A percentile compares a stretch with the other conserved stretches of the same genome.
phyloP scores from a whole-genome alignment of 2,797 vertebrate genomes.

The Dermochelys coriacea region DNA sequence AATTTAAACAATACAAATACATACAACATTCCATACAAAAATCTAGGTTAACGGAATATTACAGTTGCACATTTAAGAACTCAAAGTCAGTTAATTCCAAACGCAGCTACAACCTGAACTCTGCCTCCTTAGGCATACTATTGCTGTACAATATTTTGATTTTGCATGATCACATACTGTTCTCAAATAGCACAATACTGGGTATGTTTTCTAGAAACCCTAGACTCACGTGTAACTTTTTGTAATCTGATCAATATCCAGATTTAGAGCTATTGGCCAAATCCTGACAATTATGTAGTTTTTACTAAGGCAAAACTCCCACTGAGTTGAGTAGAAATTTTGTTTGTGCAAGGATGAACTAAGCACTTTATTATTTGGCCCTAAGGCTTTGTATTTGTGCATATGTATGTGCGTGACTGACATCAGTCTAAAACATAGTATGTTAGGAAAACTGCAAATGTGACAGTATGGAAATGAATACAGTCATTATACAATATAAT shows the following conservation, averaged over 20 bases:
- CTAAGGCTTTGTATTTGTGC: not conserved
- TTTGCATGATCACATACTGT: not conserved
- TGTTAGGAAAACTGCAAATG: slow-evolving; percentile 45
- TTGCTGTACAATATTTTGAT: not conserved
- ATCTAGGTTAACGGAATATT: not conserved
- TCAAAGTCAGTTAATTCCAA: not conserved
- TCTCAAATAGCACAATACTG: not conserved
- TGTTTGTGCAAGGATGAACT: slow-evolving; percentile 25
- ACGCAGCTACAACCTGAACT: not conserved
- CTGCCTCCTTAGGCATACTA: not conserved
- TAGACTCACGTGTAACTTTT: not conserved
- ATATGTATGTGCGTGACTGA: not conserved
- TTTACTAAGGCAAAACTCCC: not conserved
- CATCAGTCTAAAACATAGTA: slow-evolving; percentile 34
- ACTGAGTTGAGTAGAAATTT: slow-evolving; percentile 5
- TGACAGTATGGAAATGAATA: not conserved
- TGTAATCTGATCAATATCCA: not conserved
- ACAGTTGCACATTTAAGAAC: not conserved
- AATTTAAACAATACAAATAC: not conserved
- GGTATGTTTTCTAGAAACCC: not conserved
- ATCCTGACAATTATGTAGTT: slow-evolving; percentile 1
- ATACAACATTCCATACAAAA: not conserved
- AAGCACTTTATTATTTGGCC: slow-evolving; percentile 28
- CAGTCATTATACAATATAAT: not conserved
- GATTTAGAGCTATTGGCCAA: not conserved